phyloP scores from a whole-genome alignment of 2,888 invertebrate genomes.

The Mechanitis messenoides region DNA sequence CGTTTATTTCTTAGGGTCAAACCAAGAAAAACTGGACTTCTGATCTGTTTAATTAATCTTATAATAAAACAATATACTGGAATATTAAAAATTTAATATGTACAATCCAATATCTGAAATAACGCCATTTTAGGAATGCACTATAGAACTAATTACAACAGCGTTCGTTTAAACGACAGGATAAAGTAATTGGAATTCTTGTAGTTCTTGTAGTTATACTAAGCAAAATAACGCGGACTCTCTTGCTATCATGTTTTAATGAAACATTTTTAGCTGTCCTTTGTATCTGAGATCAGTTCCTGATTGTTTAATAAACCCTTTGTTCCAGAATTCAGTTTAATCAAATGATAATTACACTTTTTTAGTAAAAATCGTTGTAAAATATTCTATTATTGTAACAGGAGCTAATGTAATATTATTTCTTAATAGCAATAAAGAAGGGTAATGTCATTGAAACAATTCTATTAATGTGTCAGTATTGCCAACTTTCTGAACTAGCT shows the following conservation, averaged over 20 bases:
- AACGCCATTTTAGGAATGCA: slow-evolving; percentile 20
- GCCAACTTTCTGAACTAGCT: slow-evolving; percentile 26
- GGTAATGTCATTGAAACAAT: slow-evolving; percentile 5
- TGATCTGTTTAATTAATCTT: no score
- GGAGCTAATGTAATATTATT: background rate
- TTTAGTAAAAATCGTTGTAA: no score
- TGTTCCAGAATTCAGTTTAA: background rate
- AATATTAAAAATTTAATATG: background rate
- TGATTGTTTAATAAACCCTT: background rate
- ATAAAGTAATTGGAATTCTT: slow-evolving; percentile 25
- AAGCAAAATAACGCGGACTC: background rate
- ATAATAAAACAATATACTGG: no score
- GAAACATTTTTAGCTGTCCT: background rate
- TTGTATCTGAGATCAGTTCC: background rate
- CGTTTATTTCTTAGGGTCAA: no score
- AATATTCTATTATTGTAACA: no score
- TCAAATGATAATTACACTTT: background rate
- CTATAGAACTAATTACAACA: slow-evolving; percentile 22
- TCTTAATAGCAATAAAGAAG: slow-evolving; percentile 6
- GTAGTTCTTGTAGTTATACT: slow-evolving; percentile 22
- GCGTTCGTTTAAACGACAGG: slow-evolving; percentile 21
- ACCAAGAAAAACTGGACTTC: no score
- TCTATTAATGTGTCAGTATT: slow-evolving; percentile 16
- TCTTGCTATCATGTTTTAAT: slow-evolving; percentile 2
- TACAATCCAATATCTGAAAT: slow-evolving; percentile 4